Base-by-base conservation (phyloP, 2,888 invertebrate genomes). In the Galeopsomyia nigrocyanea region DNA sequence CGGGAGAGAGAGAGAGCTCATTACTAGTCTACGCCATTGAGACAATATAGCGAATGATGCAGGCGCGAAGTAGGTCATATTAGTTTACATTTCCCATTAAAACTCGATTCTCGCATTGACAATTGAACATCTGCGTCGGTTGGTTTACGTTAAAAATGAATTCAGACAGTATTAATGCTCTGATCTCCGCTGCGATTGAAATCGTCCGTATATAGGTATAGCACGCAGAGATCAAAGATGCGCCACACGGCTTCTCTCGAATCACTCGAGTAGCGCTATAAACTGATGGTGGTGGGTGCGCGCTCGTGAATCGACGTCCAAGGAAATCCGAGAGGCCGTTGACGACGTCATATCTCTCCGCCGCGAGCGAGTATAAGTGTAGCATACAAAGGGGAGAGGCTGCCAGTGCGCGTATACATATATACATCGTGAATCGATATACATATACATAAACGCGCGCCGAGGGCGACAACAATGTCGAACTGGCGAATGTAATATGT, bases 321-420 rank as follows among this genome's bases (percentile, higher is more conserved):
- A 62, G n/a, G 49, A 21, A 26, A 51, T 21, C 17, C n/a, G 50
- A 51, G 53, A 26, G 53, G 58, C 13, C 31, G 39, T n/a, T 67
- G 58, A 58, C 31, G 50, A 50, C 39, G 67, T 58, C 31, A 49
- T 55, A 46, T 55, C 49, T 17, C 14, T 55, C 16, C 3, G 6
- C 10, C n/a, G 46, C 46, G 50, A 5, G 6, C 16, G 39, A 16
- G 9, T 31, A 56, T 51, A 58, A 58, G 64, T 57, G 13, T 39
- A 39, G 26, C 39, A 39, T 39, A 13, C 39, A 39, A 10, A 39
- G 10, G 39, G 39, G 39, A 39, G 39, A 39, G 39, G 39, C 39
- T 13, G 39, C 39, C 10, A 39, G 39, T 3, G 39, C 3, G 3
- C 7, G 31, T 31, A n/a, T n/a, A n/a, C n/a, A 49, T 31, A 56